Evolutionary conservation across 2,888 invertebrate genomes (phyloP), one percentile per base, ranked within the genome.

Genomic region (Ischnura elegans): DNA sequence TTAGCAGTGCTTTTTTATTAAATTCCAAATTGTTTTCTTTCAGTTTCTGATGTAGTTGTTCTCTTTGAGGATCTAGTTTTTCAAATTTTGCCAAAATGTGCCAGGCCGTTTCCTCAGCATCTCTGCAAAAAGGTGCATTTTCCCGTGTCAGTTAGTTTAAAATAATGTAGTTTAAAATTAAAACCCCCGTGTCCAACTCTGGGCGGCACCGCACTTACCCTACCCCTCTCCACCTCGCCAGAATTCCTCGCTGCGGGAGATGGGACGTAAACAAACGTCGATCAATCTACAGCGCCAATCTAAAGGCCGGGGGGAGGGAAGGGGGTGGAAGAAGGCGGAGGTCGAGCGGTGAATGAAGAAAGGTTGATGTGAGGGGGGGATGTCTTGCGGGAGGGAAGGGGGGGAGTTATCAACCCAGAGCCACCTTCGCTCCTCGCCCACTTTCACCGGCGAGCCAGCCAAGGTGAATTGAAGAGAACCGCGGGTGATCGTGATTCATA

Each of bases 251-350:
- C n/a, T 4, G 87, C 36, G 55, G n/a, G 36, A 21, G 87, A 13
- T 86, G 86, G 25, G 45, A 86, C 86, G 46, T 46, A 87, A 87
- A 87, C 87, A 87, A 86, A 46, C 86, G 86, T 45, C 45, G 6
- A 86, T 86, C 45, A 86, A 43, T 86, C 45, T 86, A 45, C 45
- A 10, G 45, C 45, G 10, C 2, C 29, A 19, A 19, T 1, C 25
- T 25, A n/a, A 51, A 6, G 87, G 55, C 8, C 36, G 29, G 47
- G 47, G 47, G 47, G 47, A 47, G 47, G 47, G 47, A 43, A 47
- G 51, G 51, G 51, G 1, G 46, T 5, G 21, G 87, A 46, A 8
- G 19, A 46, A 2, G 25, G 21, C 0, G 2, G 87, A 87, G 87
- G 42, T 19, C 16, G 87, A 47, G 51, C 29, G 36, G 36, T 47